These are phyloP conservation scores for Lithodes maja DNA, from an alignment of 2,888 invertebrate species.

Conservation along the genomic window DNA sequence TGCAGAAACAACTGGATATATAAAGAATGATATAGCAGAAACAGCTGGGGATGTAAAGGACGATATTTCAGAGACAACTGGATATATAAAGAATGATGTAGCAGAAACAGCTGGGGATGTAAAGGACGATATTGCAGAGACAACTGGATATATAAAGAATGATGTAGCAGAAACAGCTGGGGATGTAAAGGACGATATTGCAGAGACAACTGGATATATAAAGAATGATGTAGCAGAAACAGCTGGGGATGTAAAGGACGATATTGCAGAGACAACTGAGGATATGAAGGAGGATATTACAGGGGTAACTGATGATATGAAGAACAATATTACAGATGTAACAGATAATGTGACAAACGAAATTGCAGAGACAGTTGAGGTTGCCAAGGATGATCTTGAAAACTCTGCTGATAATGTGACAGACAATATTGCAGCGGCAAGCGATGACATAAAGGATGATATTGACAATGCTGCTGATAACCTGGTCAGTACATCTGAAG, in stretches of 20 bases:
- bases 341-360: background rate
- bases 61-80: background rate
- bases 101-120: slow-evolving; percentile 1
- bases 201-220: background rate
- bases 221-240: background rate
- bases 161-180: slow-evolving; percentile 1
- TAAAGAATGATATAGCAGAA: background rate
- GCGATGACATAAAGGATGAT: slow-evolving; percentile 1
- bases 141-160: background rate
- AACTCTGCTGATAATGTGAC: background rate
- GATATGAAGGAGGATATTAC: background rate
- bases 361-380: slow-evolving; percentile 7
- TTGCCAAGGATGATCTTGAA: background rate
- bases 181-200: slow-evolving; percentile 6
- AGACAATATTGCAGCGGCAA: background rate
- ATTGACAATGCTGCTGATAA: background rate
- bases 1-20: background rate
- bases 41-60: slow-evolving; percentile 2
- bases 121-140: background rate
- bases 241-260: background rate
- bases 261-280: background rate
- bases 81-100: background rate
- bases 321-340: background rate
- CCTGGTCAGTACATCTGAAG: background rate
- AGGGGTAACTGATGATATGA: background rate